Percentiles rank a stretch among this genome's conserved stretches.
Evolutionary conservation across 2,888 invertebrate species (phyloP).

Genomic region (Agrypnus murinus): DNA sequence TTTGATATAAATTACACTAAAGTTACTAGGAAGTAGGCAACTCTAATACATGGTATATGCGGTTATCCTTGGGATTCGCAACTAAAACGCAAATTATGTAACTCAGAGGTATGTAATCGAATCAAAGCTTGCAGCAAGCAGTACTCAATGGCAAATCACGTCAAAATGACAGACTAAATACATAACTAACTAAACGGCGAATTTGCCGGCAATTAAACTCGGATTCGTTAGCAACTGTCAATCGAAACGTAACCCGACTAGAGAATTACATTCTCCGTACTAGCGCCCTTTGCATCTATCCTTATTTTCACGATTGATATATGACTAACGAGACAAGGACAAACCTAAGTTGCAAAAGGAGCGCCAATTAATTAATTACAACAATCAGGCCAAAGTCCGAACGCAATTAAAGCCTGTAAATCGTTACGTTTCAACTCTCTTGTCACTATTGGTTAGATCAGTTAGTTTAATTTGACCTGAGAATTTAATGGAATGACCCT

Average conservation of each 20-base stretch:
- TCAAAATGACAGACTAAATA: slow-evolving; percentile 58
- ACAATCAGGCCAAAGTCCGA: slow-evolving; percentile 49
- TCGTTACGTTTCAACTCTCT: slow-evolving; percentile 47
- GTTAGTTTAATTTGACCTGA: slow-evolving; percentile 45
- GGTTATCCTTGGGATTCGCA: slow-evolving; percentile 10
- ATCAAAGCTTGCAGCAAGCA: slow-evolving; percentile 51
- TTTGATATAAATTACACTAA: not conserved
- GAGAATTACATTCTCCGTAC: slow-evolving; percentile 45
- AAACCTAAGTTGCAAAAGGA: slow-evolving; percentile 46
- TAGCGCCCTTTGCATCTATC: slow-evolving; percentile 30
- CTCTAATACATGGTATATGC: slow-evolving; percentile 10
- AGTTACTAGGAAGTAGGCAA: not conserved
- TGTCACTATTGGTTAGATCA: slow-evolving; percentile 46
- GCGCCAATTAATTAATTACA: slow-evolving; percentile 50
- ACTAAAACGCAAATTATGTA: slow-evolving; percentile 47
- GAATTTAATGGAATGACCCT: slow-evolving; percentile 1
- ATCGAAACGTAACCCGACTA: slow-evolving; percentile 52
- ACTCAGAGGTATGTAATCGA: slow-evolving; percentile 54
- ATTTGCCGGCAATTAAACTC: slow-evolving; percentile 61
- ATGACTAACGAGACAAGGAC: slow-evolving; percentile 40
- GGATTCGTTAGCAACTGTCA: slow-evolving; percentile 59
- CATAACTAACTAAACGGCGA: slow-evolving; percentile 58
- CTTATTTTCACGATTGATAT: slow-evolving; percentile 35
- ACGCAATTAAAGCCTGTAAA: slow-evolving; percentile 52
- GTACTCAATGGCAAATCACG: slow-evolving; percentile 57